Conservation (phyloP, 2,888 invertebrate genomes). For the Aproaerema taeniolella region DNA sequence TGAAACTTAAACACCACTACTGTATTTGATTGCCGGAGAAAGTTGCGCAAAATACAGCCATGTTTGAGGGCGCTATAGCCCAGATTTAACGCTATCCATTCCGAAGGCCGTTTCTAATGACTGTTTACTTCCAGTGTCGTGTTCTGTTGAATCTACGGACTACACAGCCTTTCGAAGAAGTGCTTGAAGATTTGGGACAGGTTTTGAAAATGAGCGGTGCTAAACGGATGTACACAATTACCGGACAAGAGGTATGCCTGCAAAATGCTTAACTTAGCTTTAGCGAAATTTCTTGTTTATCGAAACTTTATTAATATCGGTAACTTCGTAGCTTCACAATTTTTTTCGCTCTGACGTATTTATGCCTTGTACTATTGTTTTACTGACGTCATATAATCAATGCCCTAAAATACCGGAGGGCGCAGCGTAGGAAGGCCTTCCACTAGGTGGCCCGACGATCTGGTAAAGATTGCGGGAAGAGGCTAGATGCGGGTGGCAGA, state of each 20-base stretch:
- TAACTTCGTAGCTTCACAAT: too few species aligned
- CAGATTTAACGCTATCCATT: constrained; percentile 12
- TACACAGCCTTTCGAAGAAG: constrained; percentile 95
- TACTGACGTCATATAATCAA: too few species aligned
- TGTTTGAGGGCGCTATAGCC: constrained; percentile 28
- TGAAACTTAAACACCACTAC: constrained; percentile 40
- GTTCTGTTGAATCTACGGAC: constrained; percentile 94
- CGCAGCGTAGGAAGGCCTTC: too few species aligned
- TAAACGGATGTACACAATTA: constrained; percentile 93
- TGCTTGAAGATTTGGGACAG: constrained; percentile 94
- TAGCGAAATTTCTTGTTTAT: too few species aligned
- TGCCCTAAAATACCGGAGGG: too few species aligned
- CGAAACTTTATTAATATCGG: too few species aligned
- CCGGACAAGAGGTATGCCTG: constrained; percentile 89
- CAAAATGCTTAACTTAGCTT: too few species aligned
- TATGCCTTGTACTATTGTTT: neutral
- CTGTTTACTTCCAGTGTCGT: constrained; percentile 81
- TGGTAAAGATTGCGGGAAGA: too few species aligned
- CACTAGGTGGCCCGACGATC: too few species aligned
- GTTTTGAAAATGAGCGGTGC: constrained; percentile 94
- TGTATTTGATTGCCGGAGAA: constrained; percentile 33
- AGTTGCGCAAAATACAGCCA: constrained; percentile 29
- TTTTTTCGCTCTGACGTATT: too few species aligned
- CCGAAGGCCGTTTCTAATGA: constrained; percentile 4
- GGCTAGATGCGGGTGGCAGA: too few species aligned